Percentiles rank a stretch among this genome's conserved stretches.
Conservation (phyloP, 1,140 invertebrate genomes). For the Drosophila mauritiana region DNA sequence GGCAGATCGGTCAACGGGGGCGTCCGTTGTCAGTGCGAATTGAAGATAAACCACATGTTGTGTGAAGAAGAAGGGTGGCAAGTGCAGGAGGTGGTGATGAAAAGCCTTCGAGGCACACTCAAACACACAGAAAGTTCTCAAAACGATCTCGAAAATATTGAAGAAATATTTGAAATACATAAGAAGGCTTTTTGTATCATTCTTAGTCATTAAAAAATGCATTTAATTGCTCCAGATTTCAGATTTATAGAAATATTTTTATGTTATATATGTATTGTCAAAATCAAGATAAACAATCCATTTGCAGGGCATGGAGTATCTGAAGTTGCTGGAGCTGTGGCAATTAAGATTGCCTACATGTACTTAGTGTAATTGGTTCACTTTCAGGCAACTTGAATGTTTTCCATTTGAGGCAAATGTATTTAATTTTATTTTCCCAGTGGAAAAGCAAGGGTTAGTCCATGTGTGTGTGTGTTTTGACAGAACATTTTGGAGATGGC, state of each 20-base stretch:
- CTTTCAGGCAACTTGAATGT: background rate
- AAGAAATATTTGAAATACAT: background rate
- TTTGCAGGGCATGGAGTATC: too few species aligned
- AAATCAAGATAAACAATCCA: too few species aligned
- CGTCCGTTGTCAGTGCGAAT: conserved; percentile 34
- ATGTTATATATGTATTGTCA: too few species aligned
- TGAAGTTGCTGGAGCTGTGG: too few species aligned
- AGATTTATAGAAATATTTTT: too few species aligned
- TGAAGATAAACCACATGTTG: conserved; percentile 35
- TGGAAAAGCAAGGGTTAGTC: background rate
- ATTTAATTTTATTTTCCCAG: conserved; percentile 13
- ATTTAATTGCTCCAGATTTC: too few species aligned
- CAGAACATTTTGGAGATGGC: conserved; percentile 49
- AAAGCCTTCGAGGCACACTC: background rate
- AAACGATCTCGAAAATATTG: background rate
- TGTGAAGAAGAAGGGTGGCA: too few species aligned
- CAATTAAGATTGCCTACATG: background rate
- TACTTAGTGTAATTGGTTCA: conserved; percentile 3
- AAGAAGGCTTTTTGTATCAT: too few species aligned
- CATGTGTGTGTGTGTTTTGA: conserved; percentile 38
- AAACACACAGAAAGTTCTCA: background rate
- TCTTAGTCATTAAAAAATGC: too few species aligned
- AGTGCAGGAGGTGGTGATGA: background rate
- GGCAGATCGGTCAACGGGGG: background rate
- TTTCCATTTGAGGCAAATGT: background rate